Percentiles rank a stretch among this genome's conserved stretches.
Evolutionary conservation across 2,888 invertebrate genomes (phyloP).

Genomic region (Phragmatobia fuliginosa): DNA sequence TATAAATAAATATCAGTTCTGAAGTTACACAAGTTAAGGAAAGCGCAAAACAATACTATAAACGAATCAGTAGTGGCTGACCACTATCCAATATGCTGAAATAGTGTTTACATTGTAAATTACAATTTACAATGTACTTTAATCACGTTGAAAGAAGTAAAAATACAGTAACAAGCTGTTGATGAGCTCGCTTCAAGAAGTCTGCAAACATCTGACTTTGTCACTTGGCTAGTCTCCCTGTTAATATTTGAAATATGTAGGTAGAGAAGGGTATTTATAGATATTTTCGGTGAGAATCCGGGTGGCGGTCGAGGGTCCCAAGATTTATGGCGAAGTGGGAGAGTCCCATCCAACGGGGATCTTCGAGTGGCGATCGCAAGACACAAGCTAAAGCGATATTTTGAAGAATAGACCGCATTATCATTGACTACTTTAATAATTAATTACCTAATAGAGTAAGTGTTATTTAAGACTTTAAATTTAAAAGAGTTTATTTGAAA

Average conservation of each 20-base stretch:
- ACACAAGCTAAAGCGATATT: slow-evolving; percentile 41
- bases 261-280: slow-evolving; percentile 82
- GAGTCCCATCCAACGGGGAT: slow-evolving; percentile 85
- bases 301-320: slow-evolving; percentile 85
- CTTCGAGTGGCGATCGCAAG: slow-evolving; percentile 59
- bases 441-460: neutral
- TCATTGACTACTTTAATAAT: neutral
- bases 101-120: neutral
- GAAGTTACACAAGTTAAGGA: neutral
- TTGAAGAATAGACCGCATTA: neutral
- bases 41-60: neutral
- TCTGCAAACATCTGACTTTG: slow-evolving; percentile 64
- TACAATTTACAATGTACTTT: slow-evolving; percentile 20
- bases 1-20: too few species aligned
- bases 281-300: slow-evolving; percentile 85
- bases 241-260: slow-evolving; percentile 85
- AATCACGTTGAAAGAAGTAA: neutral
- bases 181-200: slow-evolving; percentile 41
- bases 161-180: slow-evolving; percentile 26
- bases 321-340: slow-evolving; percentile 85
- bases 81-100: too few species aligned
- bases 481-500: neutral
- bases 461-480: neutral
- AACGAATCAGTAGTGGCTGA: neutral
- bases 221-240: slow-evolving; percentile 68